Percentiles rank a stretch among this genome's conserved stretches.
These are phyloP conservation scores for Zaprionus taronus DNA, from an alignment of 1,140 invertebrate genomes.

Conservation along the genomic window DNA sequence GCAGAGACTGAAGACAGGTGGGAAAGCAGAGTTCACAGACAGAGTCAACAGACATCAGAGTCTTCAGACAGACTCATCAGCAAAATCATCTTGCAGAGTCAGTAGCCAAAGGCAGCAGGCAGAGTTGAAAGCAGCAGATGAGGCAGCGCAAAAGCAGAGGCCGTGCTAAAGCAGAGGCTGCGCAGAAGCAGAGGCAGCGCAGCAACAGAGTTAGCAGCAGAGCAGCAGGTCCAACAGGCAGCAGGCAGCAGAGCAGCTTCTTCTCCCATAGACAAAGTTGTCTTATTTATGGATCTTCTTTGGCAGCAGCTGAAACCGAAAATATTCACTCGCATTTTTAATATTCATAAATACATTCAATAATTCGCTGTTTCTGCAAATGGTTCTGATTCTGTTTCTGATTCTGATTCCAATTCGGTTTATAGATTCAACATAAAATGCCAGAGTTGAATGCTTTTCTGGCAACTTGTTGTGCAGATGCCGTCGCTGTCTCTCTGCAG, in stretches of 20 bases:
- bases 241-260: not conserved
- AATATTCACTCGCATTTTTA: constrained; percentile 54
- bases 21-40: no score
- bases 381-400: not conserved
- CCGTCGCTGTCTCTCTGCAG: not conserved
- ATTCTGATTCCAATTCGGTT: constrained; percentile 10
- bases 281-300: constrained; percentile 75
- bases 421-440: constrained; percentile 53
- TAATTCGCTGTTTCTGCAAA: constrained; percentile 23
- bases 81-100: no score
- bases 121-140: not conserved
- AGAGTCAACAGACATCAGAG: no score
- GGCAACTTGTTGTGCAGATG: constrained; percentile 45
- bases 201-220: not conserved
- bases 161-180: not conserved
- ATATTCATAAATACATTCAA: constrained; percentile 72
- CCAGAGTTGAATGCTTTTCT: constrained; percentile 65
- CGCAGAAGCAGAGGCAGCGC: not conserved
- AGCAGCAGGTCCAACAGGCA: not conserved
- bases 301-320: constrained; percentile 1
- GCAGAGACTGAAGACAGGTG: no score
- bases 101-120: no score
- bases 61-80: no score
- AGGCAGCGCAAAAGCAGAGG: not conserved
- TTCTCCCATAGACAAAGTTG: constrained; percentile 35